phyloP scores from a whole-genome alignment of 2,797 vertebrate genomes.

The Takifugu rubripes region DNA sequence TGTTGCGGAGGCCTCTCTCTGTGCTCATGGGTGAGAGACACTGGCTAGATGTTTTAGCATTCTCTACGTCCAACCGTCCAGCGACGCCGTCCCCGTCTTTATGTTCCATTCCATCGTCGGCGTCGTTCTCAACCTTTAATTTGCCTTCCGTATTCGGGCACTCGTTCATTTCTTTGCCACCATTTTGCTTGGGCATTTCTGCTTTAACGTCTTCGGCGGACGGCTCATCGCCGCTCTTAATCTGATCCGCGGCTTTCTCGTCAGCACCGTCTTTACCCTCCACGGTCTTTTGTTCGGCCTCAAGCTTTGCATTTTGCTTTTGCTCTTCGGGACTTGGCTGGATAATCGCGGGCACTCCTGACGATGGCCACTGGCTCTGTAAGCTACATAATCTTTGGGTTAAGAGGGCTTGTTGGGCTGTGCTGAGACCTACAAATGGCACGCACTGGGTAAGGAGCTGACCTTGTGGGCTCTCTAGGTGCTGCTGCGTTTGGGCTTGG shows the following conservation, averaged over 20 bases:
- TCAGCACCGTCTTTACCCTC: conserved; percentile 18
- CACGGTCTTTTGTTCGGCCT: conserved; percentile 43
- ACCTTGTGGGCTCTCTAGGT: conserved; percentile 71
- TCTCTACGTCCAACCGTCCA: conserved; percentile 59
- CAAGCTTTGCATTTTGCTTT: conserved; percentile 38
- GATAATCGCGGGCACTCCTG: conserved; percentile 51
- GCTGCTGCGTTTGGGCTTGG: conserved; percentile 73
- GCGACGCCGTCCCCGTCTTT: conserved; percentile 43
- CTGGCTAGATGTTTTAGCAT: conserved; percentile 60
- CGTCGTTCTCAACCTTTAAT: conserved; percentile 45
- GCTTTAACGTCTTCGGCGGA: conserved; percentile 25
- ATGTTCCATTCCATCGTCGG: conserved; percentile 46
- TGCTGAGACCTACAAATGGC: conserved; percentile 76
- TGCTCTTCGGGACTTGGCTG: conserved; percentile 58
- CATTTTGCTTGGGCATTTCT: conserved; percentile 38
- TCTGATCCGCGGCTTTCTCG: conserved; percentile 34
- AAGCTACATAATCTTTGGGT: conserved; percentile 79
- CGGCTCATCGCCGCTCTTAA: conserved; percentile 29
- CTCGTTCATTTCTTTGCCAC: conserved; percentile 36
- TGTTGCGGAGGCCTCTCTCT: conserved; percentile 61
- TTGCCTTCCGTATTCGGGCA: conserved; percentile 48
- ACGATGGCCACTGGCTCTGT: conserved; percentile 76
- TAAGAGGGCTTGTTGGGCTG: conserved; percentile 80
- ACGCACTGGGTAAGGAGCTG: conserved; percentile 78
- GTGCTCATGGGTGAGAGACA: conserved; percentile 55